Evolutionary conservation across 1,140 invertebrate genomes (phyloP).

Genomic region (Rhyzopertha dominica): DNA sequence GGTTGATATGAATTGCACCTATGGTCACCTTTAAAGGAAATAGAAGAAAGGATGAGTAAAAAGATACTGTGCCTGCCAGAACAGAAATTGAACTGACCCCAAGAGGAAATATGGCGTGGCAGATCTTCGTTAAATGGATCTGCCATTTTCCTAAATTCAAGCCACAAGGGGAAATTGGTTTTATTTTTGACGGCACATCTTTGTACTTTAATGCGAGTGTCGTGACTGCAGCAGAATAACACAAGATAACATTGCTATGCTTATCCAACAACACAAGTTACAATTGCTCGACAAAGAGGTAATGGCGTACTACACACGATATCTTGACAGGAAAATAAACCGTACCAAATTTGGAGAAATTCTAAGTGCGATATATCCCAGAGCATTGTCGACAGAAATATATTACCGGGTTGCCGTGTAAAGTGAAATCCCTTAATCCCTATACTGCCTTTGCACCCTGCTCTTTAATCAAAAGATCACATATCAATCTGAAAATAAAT

Average conservation of each 20-base stretch:
- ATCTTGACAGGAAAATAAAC: conserved; percentile 27
- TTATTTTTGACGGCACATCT: conserved; percentile 43
- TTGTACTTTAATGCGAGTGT: conserved; percentile 37
- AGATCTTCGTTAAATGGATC: conserved; percentile 38
- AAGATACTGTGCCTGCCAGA: conserved; percentile 36
- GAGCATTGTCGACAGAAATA: too few relatives aligned
- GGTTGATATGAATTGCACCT: conserved; percentile 29
- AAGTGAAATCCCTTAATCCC: background rate
- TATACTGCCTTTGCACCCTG: conserved; percentile 2
- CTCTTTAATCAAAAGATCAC: background rate
- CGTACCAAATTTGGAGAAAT: conserved; percentile 34
- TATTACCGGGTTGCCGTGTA: conserved; percentile 2
- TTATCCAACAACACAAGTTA: conserved; percentile 43
- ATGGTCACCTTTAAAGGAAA: conserved; percentile 38
- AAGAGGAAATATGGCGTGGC: conserved; percentile 42
- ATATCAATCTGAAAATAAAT: too few relatives aligned
- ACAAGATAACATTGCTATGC: conserved; percentile 37
- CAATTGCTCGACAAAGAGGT: too few relatives aligned
- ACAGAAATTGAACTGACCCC: conserved; percentile 34
- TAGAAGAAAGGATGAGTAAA: conserved; percentile 35
- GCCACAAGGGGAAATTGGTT: conserved; percentile 27
- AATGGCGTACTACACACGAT: conserved; percentile 16
- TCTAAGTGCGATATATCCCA: too few relatives aligned
- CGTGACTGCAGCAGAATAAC: conserved; percentile 32
- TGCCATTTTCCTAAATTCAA: conserved; percentile 39